These are phyloP conservation scores for Psilopogon haemacephalus DNA, from an alignment of 2,113 vertebrate genomes.

Conservation along the genomic window DNA sequence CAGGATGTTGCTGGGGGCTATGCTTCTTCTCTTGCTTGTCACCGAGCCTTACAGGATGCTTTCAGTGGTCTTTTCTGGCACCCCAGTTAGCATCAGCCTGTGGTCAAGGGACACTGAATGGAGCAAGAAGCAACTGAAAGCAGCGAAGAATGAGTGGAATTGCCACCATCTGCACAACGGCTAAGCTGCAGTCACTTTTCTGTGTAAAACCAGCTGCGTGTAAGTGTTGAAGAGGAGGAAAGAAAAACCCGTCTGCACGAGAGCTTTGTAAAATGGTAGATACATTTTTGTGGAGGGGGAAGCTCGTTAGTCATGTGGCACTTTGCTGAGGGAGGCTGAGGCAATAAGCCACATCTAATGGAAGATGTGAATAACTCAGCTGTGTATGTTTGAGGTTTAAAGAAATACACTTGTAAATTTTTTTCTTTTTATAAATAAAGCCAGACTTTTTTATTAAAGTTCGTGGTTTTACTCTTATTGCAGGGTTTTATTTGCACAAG, in stretches of 20 bases:
- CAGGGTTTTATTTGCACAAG: slow-evolving; percentile 74
- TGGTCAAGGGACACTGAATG: not conserved
- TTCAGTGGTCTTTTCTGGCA: slow-evolving; percentile 93
- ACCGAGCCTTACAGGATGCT: slow-evolving; percentile 93
- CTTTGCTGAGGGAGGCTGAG: slow-evolving; percentile 71
- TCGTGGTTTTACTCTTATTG: slow-evolving; percentile 76
- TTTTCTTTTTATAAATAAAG: slow-evolving; percentile 74
- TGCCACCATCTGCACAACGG: slow-evolving; percentile 8
- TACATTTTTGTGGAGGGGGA: slow-evolving; percentile 60
- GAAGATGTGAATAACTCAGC: slow-evolving; percentile 75
- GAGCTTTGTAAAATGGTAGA: slow-evolving; percentile 28
- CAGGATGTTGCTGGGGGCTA: slow-evolving; percentile 97
- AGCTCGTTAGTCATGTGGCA: slow-evolving; percentile 59
- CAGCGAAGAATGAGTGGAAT: slow-evolving; percentile 53
- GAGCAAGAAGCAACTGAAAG: not conserved
- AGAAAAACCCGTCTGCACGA: not conserved
- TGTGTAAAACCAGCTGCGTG: slow-evolving; percentile 43
- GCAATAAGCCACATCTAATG: slow-evolving; percentile 71
- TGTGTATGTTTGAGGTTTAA: slow-evolving; percentile 69
- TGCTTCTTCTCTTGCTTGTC: slow-evolving; percentile 89
- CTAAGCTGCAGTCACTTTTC: not conserved
- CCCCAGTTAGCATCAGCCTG: slow-evolving; percentile 60
- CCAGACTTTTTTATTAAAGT: slow-evolving; percentile 73
- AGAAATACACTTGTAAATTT: slow-evolving; percentile 73
- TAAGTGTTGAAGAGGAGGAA: not conserved